Base-by-base conservation (phyloP, 1,140 invertebrate genomes). In the Zaprionus ornatus region DNA sequence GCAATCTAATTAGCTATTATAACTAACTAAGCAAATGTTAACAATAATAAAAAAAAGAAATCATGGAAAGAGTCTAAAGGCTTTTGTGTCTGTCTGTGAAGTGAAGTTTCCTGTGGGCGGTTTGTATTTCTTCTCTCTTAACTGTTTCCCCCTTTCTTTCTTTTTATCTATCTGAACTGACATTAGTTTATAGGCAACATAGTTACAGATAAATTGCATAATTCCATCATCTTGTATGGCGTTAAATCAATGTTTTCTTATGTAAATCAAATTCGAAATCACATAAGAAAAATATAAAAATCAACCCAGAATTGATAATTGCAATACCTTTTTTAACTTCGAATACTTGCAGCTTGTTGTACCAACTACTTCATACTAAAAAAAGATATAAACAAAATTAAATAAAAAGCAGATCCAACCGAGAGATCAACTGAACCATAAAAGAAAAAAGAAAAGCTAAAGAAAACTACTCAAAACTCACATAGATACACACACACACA, bases 301-400 rank as follows among this genome's bases (percentile, higher is more conserved):
- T 15, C 35, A 29, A 37, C 15, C 55, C 55, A 19, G 25, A 68
- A 68, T 60, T 75, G 54, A 84, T 88, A 84, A 80, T 78, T 73
- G 80, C 83, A 83, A 88, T 83, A 77, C 80, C 62, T 65, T 75
- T 77, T 74, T 77, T 67, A 78, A 74, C 61, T 69, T 90, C 73
- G 74, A 88, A 85, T 88, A 91, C 83, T 88, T 90, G 83, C 84
- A 87, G 84, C 79, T 88, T 91, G 81, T 88, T 91, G 81, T 91
- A 80, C 82, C 90, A 90, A 85, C 90, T 80, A 81, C 90, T 90
- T 85, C 90, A 84, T 91, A 85, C 77, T 82, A 91, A 90, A 75
- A 73, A 90, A 72, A 65, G 75, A 73, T 35, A 66, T 57, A 72
- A 62, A 40, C 50, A 72, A 77, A 52, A 78, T 75, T 6, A 17